Conservation (phyloP, 1,140 invertebrate genomes). For the Chlorops oryzae region DNA sequence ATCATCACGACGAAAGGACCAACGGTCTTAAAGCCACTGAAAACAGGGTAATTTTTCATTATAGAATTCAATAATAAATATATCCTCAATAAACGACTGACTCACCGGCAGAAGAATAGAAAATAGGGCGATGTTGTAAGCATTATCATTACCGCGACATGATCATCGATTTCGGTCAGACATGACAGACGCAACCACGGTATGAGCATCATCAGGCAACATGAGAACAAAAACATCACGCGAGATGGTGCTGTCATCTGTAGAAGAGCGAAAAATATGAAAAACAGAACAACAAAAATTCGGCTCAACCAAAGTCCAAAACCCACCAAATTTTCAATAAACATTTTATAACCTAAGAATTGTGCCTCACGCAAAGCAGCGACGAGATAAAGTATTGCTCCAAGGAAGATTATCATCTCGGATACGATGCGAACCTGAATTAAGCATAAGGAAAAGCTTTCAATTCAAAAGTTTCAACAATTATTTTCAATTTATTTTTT, state of each 20-base stretch:
- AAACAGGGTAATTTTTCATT: slow-evolving; percentile 23
- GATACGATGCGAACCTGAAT: slow-evolving; percentile 57
- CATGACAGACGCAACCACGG: slow-evolving; percentile 80
- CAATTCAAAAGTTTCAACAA: too few relatives aligned
- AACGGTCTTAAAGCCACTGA: slow-evolving; percentile 92
- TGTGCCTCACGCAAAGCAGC: slow-evolving; percentile 73
- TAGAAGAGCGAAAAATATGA: slow-evolving; percentile 17
- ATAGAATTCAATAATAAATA: not conserved
- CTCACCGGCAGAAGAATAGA: slow-evolving; percentile 92
- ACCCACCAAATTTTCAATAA: slow-evolving; percentile 81
- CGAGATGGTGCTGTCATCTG: slow-evolving; percentile 78
- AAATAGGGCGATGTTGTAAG: slow-evolving; percentile 94
- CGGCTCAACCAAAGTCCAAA: not conserved
- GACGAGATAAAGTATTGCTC: slow-evolving; percentile 72
- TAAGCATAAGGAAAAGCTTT: not conserved
- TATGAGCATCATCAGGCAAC: slow-evolving; percentile 76
- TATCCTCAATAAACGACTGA: not conserved
- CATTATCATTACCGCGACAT: slow-evolving; percentile 88
- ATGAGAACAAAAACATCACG: slow-evolving; percentile 91
- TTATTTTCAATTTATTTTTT: too few relatives aligned
- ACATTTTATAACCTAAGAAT: slow-evolving; percentile 82
- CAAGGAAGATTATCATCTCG: slow-evolving; percentile 67
- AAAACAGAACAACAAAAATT: not conserved
- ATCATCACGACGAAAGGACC: slow-evolving; percentile 99
- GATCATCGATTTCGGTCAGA: slow-evolving; percentile 78